A percentile compares a stretch with the other conserved stretches of the same genome.
These are phyloP conservation scores for Oncorhynchus kisutch DNA, from an alignment of 2,113 vertebrate species.

Conservation along the genomic window DNA sequence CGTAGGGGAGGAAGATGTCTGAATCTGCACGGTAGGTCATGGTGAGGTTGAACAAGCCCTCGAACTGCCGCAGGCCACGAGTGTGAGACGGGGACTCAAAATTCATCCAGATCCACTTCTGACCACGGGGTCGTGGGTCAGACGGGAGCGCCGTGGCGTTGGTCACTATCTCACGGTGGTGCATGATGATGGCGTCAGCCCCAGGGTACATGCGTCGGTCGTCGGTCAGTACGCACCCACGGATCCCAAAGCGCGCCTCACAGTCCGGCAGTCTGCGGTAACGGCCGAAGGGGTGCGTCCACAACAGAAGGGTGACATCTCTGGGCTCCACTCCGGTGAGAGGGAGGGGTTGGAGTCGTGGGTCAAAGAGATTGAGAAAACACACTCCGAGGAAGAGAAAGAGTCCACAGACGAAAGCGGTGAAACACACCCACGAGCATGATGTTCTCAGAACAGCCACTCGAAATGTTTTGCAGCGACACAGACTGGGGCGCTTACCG, in stretches of 20 bases:
- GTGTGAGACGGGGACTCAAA: slow-evolving; percentile 89
- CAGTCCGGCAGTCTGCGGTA: slow-evolving; percentile 66
- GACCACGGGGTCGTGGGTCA: slow-evolving; percentile 65
- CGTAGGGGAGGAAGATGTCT: slow-evolving; percentile 88
- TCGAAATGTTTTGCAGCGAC: slow-evolving; percentile 6
- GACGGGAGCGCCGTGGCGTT: slow-evolving; percentile 38
- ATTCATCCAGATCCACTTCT: slow-evolving; percentile 96
- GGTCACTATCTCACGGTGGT: slow-evolving; percentile 80
- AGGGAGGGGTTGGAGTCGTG: neutral
- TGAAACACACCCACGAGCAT: slow-evolving; percentile 5
- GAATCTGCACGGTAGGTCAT: slow-evolving; percentile 85
- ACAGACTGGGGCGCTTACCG: neutral
- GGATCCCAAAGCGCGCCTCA: slow-evolving; percentile 65
- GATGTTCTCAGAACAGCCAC: slow-evolving; percentile 1
- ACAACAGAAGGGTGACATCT: slow-evolving; percentile 76
- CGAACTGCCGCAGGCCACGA: slow-evolving; percentile 57
- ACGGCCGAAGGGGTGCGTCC: slow-evolving; percentile 81
- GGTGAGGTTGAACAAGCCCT: slow-evolving; percentile 85
- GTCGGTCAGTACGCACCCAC: slow-evolving; percentile 77
- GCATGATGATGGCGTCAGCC: slow-evolving; percentile 83
- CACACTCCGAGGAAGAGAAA: slow-evolving; percentile 33
- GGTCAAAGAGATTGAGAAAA: slow-evolving; percentile 34
- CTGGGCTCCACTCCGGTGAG: neutral
- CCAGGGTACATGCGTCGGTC: slow-evolving; percentile 56
- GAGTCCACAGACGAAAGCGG: neutral